A percentile compares a stretch with the other conserved stretches of the same genome.
phyloP scores from a whole-genome alignment of 2,113 vertebrate species.

The Rhipidura dahli region DNA sequence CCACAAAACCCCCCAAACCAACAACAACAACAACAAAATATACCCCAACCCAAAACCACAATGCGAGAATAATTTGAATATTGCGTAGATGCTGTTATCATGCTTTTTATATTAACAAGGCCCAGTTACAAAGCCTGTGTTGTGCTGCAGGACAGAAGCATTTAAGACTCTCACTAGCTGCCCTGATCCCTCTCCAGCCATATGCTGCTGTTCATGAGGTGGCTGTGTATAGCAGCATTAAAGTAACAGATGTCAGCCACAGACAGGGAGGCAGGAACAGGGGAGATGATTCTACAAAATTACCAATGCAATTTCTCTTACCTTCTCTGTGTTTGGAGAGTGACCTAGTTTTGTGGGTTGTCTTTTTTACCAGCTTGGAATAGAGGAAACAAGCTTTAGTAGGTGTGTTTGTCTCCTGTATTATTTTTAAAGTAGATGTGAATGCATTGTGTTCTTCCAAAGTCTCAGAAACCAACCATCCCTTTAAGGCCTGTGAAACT shows the following conservation, averaged over 20 bases:
- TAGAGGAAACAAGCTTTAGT: not conserved
- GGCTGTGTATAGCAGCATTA: not conserved
- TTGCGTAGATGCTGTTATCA: not conserved
- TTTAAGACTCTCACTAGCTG: not conserved
- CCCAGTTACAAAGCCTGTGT: not conserved
- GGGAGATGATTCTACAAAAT: not conserved
- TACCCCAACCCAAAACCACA: not conserved
- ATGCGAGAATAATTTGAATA: not conserved
- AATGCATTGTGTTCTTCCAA: not conserved
- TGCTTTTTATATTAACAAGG: not conserved
- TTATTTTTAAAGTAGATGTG: not conserved
- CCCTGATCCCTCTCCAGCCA: not conserved
- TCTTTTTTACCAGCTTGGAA: not conserved
- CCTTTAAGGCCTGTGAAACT: not conserved
- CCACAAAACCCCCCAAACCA: rapidly evolving
- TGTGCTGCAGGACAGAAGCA: not conserved
- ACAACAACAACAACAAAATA: not conserved
- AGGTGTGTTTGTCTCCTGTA: not conserved
- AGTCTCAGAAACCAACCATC: not conserved
- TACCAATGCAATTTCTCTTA: not conserved
- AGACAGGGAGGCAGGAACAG: not conserved
- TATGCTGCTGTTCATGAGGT: not conserved
- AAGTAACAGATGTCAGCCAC: not conserved
- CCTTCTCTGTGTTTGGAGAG: not conserved
- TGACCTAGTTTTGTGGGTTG: not conserved